Conservation (phyloP, 2,888 invertebrate species). For the Caenorhabditis drosophilae region DNA sequence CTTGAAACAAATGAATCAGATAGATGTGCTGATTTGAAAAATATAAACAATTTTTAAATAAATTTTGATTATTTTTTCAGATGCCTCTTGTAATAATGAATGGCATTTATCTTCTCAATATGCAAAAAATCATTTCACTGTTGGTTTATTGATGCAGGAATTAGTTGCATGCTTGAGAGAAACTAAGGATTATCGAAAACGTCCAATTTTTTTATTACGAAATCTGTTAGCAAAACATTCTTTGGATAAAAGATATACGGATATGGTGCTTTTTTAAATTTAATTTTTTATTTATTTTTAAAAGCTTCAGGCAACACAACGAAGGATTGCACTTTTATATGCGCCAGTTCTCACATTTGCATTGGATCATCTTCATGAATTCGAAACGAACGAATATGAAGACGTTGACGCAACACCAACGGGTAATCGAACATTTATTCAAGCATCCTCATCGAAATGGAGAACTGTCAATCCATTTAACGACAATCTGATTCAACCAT, state of each 20-base stretch:
- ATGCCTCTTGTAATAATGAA: conserved; percentile 68
- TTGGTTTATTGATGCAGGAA: conserved; percentile 86
- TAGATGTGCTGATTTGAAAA: conserved; percentile 43
- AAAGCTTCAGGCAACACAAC: conserved; percentile 55
- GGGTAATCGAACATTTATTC: conserved; percentile 11
- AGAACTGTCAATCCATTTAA: conserved; percentile 15
- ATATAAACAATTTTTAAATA: neutral
- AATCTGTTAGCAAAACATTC: conserved; percentile 92
- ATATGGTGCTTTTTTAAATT: conserved; percentile 73
- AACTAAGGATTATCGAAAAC: conserved; percentile 81
- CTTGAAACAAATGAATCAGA: conserved; percentile 53
- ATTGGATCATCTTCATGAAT: conserved; percentile 83
- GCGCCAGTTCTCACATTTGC: conserved; percentile 88
- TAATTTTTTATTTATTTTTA: neutral
- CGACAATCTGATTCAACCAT: conserved; percentile 4
- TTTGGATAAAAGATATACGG: conserved; percentile 86
- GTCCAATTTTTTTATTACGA: conserved; percentile 79
- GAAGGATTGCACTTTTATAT: conserved; percentile 85
- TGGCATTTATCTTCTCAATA: conserved; percentile 80
- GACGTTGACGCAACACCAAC: conserved; percentile 35
- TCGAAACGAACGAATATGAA: conserved; percentile 69
- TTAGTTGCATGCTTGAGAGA: conserved; percentile 85
- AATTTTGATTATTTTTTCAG: conserved; percentile 38
- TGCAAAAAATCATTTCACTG: conserved; percentile 87
- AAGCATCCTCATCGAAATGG: conserved; percentile 7